Evolutionary conservation across 2,888 invertebrate genomes (phyloP).

Genomic region (Spilosoma lubricipeda): DNA sequence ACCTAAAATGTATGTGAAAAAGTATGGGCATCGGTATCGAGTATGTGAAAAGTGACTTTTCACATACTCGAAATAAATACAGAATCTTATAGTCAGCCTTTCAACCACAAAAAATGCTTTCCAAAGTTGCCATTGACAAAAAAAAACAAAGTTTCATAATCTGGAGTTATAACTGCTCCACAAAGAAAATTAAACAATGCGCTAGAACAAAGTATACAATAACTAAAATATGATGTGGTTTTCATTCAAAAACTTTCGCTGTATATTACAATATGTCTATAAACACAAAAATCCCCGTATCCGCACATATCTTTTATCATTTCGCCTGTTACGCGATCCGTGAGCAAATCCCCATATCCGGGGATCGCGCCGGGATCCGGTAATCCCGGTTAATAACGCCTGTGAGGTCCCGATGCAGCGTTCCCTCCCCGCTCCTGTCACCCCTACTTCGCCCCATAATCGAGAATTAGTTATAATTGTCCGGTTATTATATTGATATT

Average conservation of each 20-base stretch:
- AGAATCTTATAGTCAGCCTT: background rate
- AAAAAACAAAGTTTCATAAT: background rate
- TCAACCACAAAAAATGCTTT: no score
- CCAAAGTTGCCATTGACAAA: background rate
- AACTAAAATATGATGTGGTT: constrained; percentile 22
- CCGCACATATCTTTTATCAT: constrained; percentile 82
- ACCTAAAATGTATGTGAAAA: no score
- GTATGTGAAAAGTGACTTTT: no score
- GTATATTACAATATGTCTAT: constrained; percentile 43
- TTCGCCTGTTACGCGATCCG: constrained; percentile 79
- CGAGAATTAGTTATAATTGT: constrained; percentile 82
- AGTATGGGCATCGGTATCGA: no score
- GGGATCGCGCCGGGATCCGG: constrained; percentile 78
- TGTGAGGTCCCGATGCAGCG: constrained; percentile 58
- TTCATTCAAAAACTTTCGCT: constrained; percentile 39
- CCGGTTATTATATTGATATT: constrained; percentile 69
- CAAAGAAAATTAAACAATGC: background rate
- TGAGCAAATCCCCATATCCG: constrained; percentile 85
- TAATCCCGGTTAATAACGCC: constrained; percentile 86
- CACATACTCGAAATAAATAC: no score
- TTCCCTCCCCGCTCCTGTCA: constrained; percentile 47
- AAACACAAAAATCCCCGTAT: constrained; percentile 52
- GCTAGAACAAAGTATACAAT: background rate
- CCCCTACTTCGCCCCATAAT: constrained; percentile 74
- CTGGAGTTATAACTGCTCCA: background rate